Evolutionary conservation across 2,888 invertebrate genomes (phyloP).

Genomic region (Netelia inedita): DNA sequence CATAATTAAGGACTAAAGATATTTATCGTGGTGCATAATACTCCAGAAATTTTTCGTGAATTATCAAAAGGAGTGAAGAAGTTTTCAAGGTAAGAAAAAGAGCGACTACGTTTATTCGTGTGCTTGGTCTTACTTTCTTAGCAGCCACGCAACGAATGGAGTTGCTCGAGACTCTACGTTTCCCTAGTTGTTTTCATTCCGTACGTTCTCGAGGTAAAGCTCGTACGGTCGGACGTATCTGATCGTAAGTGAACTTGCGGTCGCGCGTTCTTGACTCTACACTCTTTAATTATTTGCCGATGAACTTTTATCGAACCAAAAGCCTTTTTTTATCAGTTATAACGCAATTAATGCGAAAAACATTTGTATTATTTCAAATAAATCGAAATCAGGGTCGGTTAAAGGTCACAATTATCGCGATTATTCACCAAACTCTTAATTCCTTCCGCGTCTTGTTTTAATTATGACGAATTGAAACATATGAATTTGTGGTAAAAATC

Average conservation of each 20-base stretch:
- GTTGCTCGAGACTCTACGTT: neutral
- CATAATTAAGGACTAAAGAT: slow-evolving; percentile 15
- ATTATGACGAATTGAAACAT: neutral
- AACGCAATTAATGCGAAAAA: too few relatives aligned
- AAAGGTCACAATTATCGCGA: too few relatives aligned
- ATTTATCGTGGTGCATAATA: neutral
- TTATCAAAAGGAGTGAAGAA: slow-evolving; percentile 8
- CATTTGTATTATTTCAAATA: too few relatives aligned
- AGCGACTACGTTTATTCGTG: slow-evolving; percentile 29
- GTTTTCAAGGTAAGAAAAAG: slow-evolving; percentile 63
- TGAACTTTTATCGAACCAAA: too few relatives aligned
- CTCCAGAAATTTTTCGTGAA: slow-evolving; percentile 16
- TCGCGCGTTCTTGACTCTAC: too few relatives aligned
- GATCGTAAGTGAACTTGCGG: slow-evolving; percentile 31
- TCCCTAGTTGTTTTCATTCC: slow-evolving; percentile 64
- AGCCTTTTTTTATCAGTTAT: too few relatives aligned
- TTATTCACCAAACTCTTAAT: too few relatives aligned
- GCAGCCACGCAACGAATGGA: neutral
- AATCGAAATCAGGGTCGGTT: too few relatives aligned
- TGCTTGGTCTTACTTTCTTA: neutral
- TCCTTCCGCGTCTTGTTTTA: neutral
- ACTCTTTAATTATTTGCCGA: too few relatives aligned
- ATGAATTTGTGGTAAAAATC: neutral
- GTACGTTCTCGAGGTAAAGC: slow-evolving; percentile 49
- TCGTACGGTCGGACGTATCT: slow-evolving; percentile 56